phyloP scores from a whole-genome alignment of 2,113 vertebrate species.

The Dromas ardeola region DNA sequence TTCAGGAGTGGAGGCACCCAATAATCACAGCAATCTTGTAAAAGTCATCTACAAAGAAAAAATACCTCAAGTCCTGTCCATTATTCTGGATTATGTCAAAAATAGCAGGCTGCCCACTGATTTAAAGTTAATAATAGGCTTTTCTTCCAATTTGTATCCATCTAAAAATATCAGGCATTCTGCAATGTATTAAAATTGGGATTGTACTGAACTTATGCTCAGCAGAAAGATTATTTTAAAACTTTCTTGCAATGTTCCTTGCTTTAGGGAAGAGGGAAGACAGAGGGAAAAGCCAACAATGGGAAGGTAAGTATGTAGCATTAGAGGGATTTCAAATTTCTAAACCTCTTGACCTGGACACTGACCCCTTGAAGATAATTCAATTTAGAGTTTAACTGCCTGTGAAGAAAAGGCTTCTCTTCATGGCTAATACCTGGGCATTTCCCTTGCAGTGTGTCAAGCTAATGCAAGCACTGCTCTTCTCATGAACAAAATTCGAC shows the following conservation, averaged over 20 bases:
- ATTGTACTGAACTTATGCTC: background rate
- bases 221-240: background rate
- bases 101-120: background rate
- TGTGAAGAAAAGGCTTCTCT: background rate
- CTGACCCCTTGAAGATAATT: background rate
- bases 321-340: background rate
- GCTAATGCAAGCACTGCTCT: background rate
- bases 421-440: background rate
- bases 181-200: background rate
- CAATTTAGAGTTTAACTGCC: background rate
- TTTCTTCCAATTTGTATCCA: background rate
- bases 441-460: background rate
- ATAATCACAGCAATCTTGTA: background rate
- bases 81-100: background rate
- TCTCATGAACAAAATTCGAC: background rate
- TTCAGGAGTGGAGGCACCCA: background rate
- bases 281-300: background rate
- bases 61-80: background rate
- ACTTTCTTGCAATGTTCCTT: background rate
- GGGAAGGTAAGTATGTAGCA: background rate
- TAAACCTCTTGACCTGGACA: background rate
- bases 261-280: background rate
- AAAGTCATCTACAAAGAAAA: conserved; percentile 10
- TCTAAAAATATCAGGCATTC: background rate
- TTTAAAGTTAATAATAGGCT: background rate